phyloP scores from a whole-genome alignment of 2,888 invertebrate species.

The Miltochrista miniata region DNA sequence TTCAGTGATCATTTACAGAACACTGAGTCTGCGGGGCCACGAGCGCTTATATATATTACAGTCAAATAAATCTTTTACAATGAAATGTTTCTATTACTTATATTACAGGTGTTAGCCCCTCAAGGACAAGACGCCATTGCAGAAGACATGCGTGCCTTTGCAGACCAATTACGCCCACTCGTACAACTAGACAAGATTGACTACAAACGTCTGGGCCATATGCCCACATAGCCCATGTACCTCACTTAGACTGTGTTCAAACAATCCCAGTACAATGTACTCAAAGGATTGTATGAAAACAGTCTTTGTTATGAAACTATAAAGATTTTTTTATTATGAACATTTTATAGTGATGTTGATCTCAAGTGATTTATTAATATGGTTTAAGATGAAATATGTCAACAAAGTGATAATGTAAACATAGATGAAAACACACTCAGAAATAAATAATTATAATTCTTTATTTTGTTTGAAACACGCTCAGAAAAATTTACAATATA shows the following conservation, averaged over 20 bases:
- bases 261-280: conserved; percentile 11
- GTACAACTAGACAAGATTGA: conserved; percentile 97
- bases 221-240: conserved; percentile 66
- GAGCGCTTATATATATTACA: no score
- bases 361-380: no score
- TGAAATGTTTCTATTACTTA: background rate
- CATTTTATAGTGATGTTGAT: background rate
- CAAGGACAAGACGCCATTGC: conserved; percentile 97
- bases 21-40: no score
- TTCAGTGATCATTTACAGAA: no score
- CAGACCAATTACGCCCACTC: conserved; percentile 96
- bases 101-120: conserved; percentile 88
- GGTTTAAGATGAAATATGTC: no score
- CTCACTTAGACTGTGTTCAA: conserved; percentile 42
- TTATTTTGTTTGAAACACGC: no score
- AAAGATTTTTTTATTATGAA: conserved; percentile 8
- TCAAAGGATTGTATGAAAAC: conserved; percentile 33
- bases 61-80: no score
- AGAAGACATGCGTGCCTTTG: conserved; percentile 97
- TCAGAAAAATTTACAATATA: no score
- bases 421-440: no score
- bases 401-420: no score
- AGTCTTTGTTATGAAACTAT: conserved; percentile 26
- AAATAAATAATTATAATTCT: no score
- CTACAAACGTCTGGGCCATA: conserved; percentile 88